A percentile compares a stretch with the other conserved stretches of the same genome.
Evolutionary conservation across 1,140 invertebrate genomes (phyloP).

Genomic region (Achroia grisella): DNA sequence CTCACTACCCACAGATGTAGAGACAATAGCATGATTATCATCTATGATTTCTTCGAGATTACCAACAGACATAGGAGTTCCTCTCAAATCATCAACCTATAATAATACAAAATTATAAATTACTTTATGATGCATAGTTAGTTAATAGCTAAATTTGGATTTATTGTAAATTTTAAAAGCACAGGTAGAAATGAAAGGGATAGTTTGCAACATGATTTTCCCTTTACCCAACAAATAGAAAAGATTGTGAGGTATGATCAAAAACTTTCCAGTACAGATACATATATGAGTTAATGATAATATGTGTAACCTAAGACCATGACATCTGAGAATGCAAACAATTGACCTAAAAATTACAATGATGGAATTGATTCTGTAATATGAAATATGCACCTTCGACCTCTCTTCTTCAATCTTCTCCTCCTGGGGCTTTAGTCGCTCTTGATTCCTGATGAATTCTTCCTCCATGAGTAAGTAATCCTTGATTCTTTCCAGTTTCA

Average conservation of each 20-base stretch:
- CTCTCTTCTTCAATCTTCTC: conserved; percentile 99
- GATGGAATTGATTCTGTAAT: background rate
- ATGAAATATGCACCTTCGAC: conserved; percentile 77
- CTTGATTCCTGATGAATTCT: conserved; percentile 99
- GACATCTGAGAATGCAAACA: no score
- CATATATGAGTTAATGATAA: no score
- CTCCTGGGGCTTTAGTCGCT: conserved; percentile 97
- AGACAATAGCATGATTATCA: conserved; percentile 99
- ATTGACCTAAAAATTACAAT: no score
- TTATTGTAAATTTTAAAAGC: no score
- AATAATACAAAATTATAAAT: background rate
- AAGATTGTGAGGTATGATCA: no score
- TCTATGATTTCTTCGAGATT: conserved; percentile 99
- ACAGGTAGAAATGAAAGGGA: no score
- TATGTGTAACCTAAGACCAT: no score
- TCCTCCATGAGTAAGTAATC: conserved; percentile 99
- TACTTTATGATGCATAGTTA: no score
- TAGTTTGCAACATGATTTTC: no score
- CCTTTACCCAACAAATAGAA: no score
- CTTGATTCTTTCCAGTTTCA: conserved; percentile 98
- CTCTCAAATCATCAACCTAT: conserved; percentile 96
- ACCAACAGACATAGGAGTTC: conserved; percentile 99
- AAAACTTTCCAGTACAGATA: no score
- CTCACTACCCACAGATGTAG: conserved; percentile 99
- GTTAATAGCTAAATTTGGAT: no score